Evolutionary conservation across 2,113 vertebrate genomes (phyloP), one percentile per base, ranked within the genome.

Genomic region (Amblyornis subalaris): DNA sequence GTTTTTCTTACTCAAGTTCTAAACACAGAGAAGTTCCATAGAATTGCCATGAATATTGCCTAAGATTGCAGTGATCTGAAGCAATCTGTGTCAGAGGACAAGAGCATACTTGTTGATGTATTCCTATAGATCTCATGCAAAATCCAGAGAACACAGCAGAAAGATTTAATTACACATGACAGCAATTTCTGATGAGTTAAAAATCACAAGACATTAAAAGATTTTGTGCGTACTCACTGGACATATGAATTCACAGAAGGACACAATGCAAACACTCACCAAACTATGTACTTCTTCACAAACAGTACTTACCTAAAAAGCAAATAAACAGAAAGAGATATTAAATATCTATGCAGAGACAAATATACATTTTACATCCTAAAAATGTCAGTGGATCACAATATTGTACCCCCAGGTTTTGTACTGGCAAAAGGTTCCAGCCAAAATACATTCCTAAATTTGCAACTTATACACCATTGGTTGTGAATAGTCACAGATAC

Each of bases 301-400:
- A 96, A 94, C 78, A 36, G 77, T 96, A 97, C 96, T 98, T 97
- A 98, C 97, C 88, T 98, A 93, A 84, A 98, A 97, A 78, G 82
- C 48, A 97, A 97, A 91, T 35, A 94, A 83, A 95, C 3, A 96
- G 33, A 85, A 92, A 84, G 87, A 89, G 82, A 69, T 0, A 65
- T 89, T 95, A 88, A 93, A 26, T 44, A 78, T 13, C 51, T 54
- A 23, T 26, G 14, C 15, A 90, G 28, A 70, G 10, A 70, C n/a
- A 74, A 6, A 40, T 2, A 42, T 66, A 78, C 10, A 66, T 79
- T 76, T 58, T 76, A 94, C 40, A 93, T 47, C 28, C 20, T 57
- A 74, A 89, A 86, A 33, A 51, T 10, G 4, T 12, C 33, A 80
- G 10, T 58, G 7, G 15, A 94, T 77, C 8, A 51, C 45, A 69